Conservation (phyloP, 2,888 invertebrate species). For the Polia nebulosa region DNA sequence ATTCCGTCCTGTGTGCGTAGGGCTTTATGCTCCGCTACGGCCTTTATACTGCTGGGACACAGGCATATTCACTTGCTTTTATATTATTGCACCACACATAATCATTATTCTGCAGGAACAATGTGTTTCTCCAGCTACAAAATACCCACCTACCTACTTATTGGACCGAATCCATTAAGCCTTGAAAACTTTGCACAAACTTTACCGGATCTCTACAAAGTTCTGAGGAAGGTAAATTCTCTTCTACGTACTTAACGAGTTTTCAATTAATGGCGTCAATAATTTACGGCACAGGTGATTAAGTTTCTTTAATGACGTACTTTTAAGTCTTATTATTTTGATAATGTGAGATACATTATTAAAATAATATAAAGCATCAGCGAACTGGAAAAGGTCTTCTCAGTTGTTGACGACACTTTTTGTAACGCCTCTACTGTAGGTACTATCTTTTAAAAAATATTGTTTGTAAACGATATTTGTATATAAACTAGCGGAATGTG, state of each 20-base stretch:
- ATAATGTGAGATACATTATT: too few relatives aligned
- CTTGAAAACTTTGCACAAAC: slow-evolving; percentile 48
- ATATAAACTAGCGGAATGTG: too few relatives aligned
- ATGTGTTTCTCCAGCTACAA: slow-evolving; percentile 12
- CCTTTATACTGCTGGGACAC: too few relatives aligned
- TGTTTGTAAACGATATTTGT: too few relatives aligned
- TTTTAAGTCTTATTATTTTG: neutral
- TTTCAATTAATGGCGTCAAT: slow-evolving; percentile 49
- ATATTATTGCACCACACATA: neutral
- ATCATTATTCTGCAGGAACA: neutral
- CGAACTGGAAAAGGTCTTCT: too few relatives aligned
- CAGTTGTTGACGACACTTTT: too few relatives aligned
- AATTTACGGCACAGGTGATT: slow-evolving; percentile 21
- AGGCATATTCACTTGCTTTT: too few relatives aligned
- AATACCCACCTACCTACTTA: slow-evolving; percentile 31
- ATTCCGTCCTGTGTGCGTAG: too few relatives aligned
- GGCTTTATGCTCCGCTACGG: too few relatives aligned
- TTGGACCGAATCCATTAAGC: slow-evolving; percentile 55
- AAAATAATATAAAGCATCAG: too few relatives aligned
- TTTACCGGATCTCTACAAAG: slow-evolving; percentile 32
- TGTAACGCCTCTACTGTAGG: too few relatives aligned
- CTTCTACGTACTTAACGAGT: slow-evolving; percentile 46
- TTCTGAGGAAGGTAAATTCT: slow-evolving; percentile 31
- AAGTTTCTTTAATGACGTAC: neutral
- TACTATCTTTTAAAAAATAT: too few relatives aligned